These are phyloP conservation scores for Electrophaes corylata DNA, from an alignment of 2,888 invertebrate species.

Conservation along the genomic window DNA sequence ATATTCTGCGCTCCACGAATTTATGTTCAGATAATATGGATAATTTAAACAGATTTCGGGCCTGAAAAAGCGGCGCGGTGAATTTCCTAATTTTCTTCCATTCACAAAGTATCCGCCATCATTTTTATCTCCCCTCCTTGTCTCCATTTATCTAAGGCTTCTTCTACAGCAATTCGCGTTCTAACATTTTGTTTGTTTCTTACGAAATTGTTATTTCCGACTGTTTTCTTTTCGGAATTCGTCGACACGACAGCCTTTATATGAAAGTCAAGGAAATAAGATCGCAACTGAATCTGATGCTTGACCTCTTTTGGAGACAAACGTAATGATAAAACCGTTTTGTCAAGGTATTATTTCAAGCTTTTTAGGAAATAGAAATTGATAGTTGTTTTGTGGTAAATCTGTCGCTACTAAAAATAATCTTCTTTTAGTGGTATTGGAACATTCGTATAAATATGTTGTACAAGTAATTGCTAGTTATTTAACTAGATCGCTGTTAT, in stretches of 20 bases:
- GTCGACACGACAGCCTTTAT: slow-evolving; percentile 67
- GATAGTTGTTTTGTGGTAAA: slow-evolving; percentile 21
- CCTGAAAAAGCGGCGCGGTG: slow-evolving; percentile 70
- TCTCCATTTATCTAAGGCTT: slow-evolving; percentile 77
- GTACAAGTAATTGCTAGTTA: background rate
- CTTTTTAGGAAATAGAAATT: slow-evolving; percentile 18
- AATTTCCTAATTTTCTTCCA: slow-evolving; percentile 80
- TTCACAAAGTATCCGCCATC: slow-evolving; percentile 80
- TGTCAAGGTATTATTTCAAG: slow-evolving; percentile 43
- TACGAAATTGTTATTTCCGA: slow-evolving; percentile 82
- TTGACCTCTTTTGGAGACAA: slow-evolving; percentile 67
- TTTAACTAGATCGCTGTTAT: no score
- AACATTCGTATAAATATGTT: background rate
- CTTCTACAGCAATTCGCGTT: slow-evolving; percentile 71
- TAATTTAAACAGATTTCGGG: slow-evolving; percentile 70
- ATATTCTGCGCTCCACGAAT: slow-evolving; percentile 43
- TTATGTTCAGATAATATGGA: slow-evolving; percentile 63
- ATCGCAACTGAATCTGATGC: slow-evolving; percentile 65
- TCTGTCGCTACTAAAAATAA: no score
- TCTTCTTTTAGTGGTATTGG: background rate
- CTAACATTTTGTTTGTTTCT: slow-evolving; percentile 81
- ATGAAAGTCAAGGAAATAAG: slow-evolving; percentile 77
- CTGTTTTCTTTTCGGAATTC: slow-evolving; percentile 77
- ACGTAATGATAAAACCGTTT: slow-evolving; percentile 60
- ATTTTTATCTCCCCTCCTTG: slow-evolving; percentile 81